Evolutionary conservation across 2,888 invertebrate genomes (phyloP).

Genomic region (Drosophila anomelani): DNA sequence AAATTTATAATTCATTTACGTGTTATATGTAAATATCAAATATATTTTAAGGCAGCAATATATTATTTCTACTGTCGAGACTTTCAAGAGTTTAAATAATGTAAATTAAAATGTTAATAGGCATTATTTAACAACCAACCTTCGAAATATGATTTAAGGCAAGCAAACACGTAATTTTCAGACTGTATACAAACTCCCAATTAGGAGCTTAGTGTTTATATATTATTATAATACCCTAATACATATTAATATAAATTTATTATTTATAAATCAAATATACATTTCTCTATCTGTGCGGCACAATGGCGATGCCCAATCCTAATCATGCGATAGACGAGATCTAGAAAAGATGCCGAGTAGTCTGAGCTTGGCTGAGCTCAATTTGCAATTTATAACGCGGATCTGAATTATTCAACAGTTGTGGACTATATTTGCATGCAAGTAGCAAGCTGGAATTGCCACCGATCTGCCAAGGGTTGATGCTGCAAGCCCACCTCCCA

Average conservation of each 20-base stretch:
- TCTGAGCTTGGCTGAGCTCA: conserved; percentile 30
- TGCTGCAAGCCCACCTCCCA: neutral
- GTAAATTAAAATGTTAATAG: too few relatives aligned
- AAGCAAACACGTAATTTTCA: neutral
- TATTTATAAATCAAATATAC: neutral
- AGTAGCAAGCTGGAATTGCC: conserved; percentile 21
- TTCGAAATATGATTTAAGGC: neutral
- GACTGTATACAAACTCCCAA: neutral
- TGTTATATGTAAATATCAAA: neutral
- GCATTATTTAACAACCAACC: too few relatives aligned
- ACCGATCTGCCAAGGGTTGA: conserved; percentile 24
- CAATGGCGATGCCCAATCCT: conserved; percentile 29
- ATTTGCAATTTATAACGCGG: conserved; percentile 51
- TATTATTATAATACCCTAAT: neutral
- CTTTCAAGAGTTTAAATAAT: too few relatives aligned
- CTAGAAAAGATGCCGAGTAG: conserved; percentile 36
- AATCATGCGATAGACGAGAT: conserved; percentile 47
- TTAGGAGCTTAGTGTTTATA: neutral
- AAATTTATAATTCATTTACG: neutral
- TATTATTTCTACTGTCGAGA: too few relatives aligned
- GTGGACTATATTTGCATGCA: conserved; percentile 35
- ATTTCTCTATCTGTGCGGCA: conserved; percentile 10
- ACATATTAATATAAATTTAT: neutral
- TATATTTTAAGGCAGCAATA: neutral
- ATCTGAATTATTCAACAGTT: conserved; percentile 59